Evolutionary conservation across 2,888 invertebrate genomes (phyloP).

Genomic region (Nysson spinosus): DNA sequence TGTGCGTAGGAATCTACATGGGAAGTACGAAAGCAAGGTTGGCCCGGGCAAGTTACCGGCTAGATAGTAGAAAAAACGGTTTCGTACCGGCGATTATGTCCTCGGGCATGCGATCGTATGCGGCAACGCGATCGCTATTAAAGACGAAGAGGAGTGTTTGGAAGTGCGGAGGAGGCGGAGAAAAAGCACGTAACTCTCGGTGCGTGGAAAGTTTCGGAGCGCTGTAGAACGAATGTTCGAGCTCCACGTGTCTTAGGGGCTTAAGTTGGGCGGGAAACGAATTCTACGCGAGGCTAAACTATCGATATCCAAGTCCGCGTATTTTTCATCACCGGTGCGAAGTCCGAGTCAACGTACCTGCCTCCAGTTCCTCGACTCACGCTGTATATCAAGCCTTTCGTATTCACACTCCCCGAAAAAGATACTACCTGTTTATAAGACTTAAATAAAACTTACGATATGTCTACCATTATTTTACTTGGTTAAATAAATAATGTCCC

Average conservation of each 20-base stretch:
- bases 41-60: slow-evolving; percentile 1
- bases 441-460: too few species aligned
- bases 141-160: neutral
- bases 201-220: slow-evolving; percentile 26
- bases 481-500: too few species aligned
- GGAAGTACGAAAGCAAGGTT: neutral
- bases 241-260: slow-evolving; percentile 21
- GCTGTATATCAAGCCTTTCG: too few species aligned
- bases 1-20: slow-evolving; percentile 55
- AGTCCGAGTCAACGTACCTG: too few species aligned
- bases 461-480: too few species aligned
- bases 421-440: too few species aligned
- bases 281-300: slow-evolving; percentile 19
- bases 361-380: neutral
- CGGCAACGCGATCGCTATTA: neutral
- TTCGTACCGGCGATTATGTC: slow-evolving; percentile 8
- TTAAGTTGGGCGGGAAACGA: slow-evolving; percentile 26
- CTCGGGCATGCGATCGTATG: neutral
- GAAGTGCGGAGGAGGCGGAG: slow-evolving; percentile 11
- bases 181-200: neutral
- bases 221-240: slow-evolving; percentile 4
- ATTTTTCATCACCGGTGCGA: slow-evolving; percentile 13
- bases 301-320: slow-evolving; percentile 14
- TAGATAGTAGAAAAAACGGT: slow-evolving; percentile 1
- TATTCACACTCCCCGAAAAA: too few species aligned